A percentile compares a stretch with the other conserved stretches of the same genome.
These are phyloP conservation scores for Drosophila teissieri DNA, from an alignment of 1,140 invertebrate species.

Conservation along the genomic window DNA sequence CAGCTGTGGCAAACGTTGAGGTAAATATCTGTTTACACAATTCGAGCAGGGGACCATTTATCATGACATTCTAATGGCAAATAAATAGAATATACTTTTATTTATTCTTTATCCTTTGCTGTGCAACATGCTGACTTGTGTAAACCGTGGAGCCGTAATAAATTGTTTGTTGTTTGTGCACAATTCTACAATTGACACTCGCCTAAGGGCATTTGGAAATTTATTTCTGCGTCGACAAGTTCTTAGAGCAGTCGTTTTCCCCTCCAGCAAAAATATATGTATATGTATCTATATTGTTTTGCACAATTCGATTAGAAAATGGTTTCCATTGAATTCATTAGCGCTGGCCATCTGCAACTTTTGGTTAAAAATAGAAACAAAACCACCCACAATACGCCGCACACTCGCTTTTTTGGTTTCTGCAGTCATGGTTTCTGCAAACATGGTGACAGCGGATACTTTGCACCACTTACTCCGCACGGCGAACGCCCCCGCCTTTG, in stretches of 20 bases:
- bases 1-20: conserved; percentile 36
- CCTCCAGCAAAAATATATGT: too few relatives aligned
- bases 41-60: conserved; percentile 34
- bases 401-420: conserved; percentile 36
- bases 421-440: conserved; percentile 45
- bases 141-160: conserved; percentile 36
- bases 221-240: conserved; percentile 25
- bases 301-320: conserved; percentile 43
- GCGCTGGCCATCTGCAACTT: conserved; percentile 17
- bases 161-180: conserved; percentile 30
- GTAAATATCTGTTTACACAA: conserved; percentile 40
- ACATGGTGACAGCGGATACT: conserved; percentile 68
- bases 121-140: conserved; percentile 31
- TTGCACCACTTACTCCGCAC: conserved; percentile 18
- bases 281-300: conserved; percentile 43
- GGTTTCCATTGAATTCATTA: conserved; percentile 58
- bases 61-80: conserved; percentile 42
- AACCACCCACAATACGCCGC: conserved; percentile 5
- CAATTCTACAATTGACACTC: conserved; percentile 36
- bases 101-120: conserved; percentile 1
- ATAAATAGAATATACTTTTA: conserved; percentile 36
- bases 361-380: conserved; percentile 32
- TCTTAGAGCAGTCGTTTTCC: background rate
- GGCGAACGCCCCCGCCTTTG: conserved; percentile 21
- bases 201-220: conserved; percentile 9